These are phyloP conservation scores for Geotrupes spiniger DNA, from an alignment of 2,888 invertebrate species.

Conservation along the genomic window DNA sequence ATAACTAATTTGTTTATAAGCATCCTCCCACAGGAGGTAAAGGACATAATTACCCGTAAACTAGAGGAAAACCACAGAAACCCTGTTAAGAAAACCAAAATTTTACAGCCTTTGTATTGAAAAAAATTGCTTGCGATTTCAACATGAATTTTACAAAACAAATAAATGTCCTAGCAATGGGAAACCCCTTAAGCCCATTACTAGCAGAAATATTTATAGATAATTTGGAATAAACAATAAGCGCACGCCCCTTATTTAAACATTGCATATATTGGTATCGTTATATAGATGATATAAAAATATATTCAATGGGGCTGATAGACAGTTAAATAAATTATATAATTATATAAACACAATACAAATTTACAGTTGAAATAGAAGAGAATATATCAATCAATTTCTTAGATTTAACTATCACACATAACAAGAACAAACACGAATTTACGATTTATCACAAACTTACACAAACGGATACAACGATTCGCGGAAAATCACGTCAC, in stretches of 20 bases:
- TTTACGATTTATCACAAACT: conserved; percentile 16
- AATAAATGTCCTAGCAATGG: conserved; percentile 1
- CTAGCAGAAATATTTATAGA: conserved; percentile 13
- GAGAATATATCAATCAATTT: conserved; percentile 11
- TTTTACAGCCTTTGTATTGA: conserved; percentile 1
- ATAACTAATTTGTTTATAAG: too few relatives aligned
- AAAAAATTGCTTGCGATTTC: conserved; percentile 2
- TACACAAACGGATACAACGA: conserved; percentile 16
- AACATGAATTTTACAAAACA: too few relatives aligned
- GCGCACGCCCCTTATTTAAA: conserved; percentile 7
- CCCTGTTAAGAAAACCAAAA: background rate
- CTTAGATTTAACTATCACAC: conserved; percentile 13
- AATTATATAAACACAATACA: conserved; percentile 11
- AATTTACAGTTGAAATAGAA: conserved; percentile 14
- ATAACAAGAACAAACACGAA: conserved; percentile 8
- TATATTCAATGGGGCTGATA: conserved; percentile 9
- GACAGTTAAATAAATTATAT: conserved; percentile 11
- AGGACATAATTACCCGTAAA: too few relatives aligned
- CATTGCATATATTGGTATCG: conserved; percentile 14
- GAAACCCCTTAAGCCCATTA: conserved; percentile 10
- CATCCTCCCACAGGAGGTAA: too few relatives aligned
- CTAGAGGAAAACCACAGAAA: too few relatives aligned
- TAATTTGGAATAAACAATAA: conserved; percentile 11
- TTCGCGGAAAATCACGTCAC: conserved; percentile 14
- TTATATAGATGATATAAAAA: conserved; percentile 15